Evolutionary conservation across 2,888 invertebrate genomes (phyloP).

Genomic region (Apamea sordens): DNA sequence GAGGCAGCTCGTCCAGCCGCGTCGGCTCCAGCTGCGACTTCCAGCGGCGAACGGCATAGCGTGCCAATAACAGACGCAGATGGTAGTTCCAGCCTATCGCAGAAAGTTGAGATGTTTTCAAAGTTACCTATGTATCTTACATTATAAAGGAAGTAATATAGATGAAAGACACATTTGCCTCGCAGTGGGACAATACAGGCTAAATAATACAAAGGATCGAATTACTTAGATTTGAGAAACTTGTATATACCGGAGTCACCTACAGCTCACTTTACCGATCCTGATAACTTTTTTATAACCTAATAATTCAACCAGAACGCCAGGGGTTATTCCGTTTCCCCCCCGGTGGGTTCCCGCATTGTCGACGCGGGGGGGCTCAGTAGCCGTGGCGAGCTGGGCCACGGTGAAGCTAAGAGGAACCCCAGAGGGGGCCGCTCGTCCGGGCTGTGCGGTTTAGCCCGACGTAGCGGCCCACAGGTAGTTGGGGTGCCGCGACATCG

Average conservation of each 20-base stretch:
- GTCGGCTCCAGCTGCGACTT: constrained; percentile 73
- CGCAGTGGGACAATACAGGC: neutral
- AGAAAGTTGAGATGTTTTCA: neutral
- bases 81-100: constrained; percentile 86
- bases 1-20: constrained; percentile 75
- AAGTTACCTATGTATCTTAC: neutral
- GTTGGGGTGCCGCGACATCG: no score
- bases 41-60: constrained; percentile 82
- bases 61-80: constrained; percentile 83
- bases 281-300: neutral
- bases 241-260: neutral
- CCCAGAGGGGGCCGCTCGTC: no score
- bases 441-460: no score
- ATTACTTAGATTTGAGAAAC: neutral
- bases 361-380: no score
- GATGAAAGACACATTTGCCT: neutral
- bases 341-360: no score
- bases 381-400: no score
- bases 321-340: neutral
- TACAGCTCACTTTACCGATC: neutral
- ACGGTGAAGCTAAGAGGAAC: no score
- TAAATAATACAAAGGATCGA: neutral
- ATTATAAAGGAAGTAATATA: neutral
- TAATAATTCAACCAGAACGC: neutral
- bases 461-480: no score